Conservation (phyloP, 2,888 invertebrate genomes). For the Spisula subtruncata region DNA sequence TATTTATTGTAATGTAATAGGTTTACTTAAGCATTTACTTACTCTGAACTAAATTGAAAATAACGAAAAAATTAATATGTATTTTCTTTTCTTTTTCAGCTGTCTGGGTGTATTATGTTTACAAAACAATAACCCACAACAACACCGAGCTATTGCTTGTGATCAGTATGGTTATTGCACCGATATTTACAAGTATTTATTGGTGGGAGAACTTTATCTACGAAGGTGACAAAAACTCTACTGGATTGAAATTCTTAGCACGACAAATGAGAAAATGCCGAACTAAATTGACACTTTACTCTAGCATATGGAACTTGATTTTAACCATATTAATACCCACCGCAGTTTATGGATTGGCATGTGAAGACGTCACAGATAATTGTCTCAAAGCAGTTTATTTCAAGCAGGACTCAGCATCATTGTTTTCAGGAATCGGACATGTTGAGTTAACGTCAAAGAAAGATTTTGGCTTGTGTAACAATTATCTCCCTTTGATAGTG, state of each 20-base stretch:
- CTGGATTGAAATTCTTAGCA: slow-evolving; percentile 65
- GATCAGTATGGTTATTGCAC: slow-evolving; percentile 91
- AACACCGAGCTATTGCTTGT: slow-evolving; percentile 88
- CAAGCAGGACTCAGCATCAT: slow-evolving; percentile 32
- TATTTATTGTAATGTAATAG: not conserved
- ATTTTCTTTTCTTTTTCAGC: slow-evolving; percentile 27
- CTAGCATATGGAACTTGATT: slow-evolving; percentile 76
- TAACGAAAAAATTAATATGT: too few relatives aligned
- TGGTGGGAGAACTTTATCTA: slow-evolving; percentile 99
- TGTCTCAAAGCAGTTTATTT: slow-evolving; percentile 74
- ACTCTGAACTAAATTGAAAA: too few relatives aligned
- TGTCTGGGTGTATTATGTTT: slow-evolving; percentile 57
- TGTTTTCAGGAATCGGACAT: slow-evolving; percentile 60
- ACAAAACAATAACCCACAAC: not conserved
- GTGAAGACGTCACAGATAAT: slow-evolving; percentile 51
- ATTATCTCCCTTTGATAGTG: slow-evolving; percentile 75
- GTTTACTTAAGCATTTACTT: not conserved
- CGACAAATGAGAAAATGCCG: slow-evolving; percentile 63
- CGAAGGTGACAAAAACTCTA: slow-evolving; percentile 62
- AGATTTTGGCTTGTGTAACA: slow-evolving; percentile 58
- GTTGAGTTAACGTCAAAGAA: slow-evolving; percentile 55
- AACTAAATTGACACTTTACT: slow-evolving; percentile 68
- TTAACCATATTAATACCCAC: slow-evolving; percentile 73
- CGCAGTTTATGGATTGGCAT: slow-evolving; percentile 68
- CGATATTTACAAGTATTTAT: slow-evolving; percentile 93